A percentile compares a stretch with the other conserved stretches of the same genome.
These are phyloP conservation scores for Hemicrepidius hirtus DNA, from an alignment of 2,888 invertebrate species.

Conservation along the genomic window DNA sequence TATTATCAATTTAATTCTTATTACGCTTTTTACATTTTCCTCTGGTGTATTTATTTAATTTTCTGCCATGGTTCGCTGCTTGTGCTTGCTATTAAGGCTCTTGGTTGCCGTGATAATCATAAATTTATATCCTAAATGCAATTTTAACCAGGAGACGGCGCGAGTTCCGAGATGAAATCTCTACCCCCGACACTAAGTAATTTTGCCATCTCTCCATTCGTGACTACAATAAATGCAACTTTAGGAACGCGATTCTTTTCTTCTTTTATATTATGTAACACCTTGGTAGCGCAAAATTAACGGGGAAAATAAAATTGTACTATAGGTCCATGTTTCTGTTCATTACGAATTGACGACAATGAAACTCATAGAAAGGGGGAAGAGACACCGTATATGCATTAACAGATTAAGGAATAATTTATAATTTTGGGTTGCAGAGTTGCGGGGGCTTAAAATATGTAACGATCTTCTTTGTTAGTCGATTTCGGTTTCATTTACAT, in stretches of 20 bases:
- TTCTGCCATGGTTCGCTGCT: conserved; percentile 16
- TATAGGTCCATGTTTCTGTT: not conserved
- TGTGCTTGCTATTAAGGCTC: conserved; percentile 19
- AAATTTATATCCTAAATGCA: conserved; percentile 35
- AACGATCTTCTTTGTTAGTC: not conserved
- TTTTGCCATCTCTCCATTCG: conserved; percentile 28
- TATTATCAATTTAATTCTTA: conserved; percentile 14
- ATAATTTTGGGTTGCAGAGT: not conserved
- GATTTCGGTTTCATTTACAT: conserved; percentile 11
- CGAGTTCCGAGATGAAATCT: conserved; percentile 31
- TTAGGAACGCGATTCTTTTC: conserved; percentile 1
- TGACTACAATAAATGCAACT: conserved; percentile 34
- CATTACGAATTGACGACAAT: conserved; percentile 10
- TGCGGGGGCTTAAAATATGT: not conserved
- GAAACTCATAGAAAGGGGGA: not conserved
- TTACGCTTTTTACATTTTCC: conserved; percentile 6
- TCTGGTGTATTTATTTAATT: conserved; percentile 15
- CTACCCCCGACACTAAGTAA: conserved; percentile 30
- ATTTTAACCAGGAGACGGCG: conserved; percentile 30
- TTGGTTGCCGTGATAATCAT: conserved; percentile 32
- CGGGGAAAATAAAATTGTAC: not conserved
- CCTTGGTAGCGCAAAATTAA: not conserved
- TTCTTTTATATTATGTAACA: conserved; percentile 2
- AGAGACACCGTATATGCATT: conserved; percentile 8
- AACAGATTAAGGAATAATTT: conserved; percentile 14